A percentile compares a stretch with the other conserved stretches of the same genome.
Conservation (phyloP, 2,113 vertebrate genomes). For the Tragelaphus buxtoni region DNA sequence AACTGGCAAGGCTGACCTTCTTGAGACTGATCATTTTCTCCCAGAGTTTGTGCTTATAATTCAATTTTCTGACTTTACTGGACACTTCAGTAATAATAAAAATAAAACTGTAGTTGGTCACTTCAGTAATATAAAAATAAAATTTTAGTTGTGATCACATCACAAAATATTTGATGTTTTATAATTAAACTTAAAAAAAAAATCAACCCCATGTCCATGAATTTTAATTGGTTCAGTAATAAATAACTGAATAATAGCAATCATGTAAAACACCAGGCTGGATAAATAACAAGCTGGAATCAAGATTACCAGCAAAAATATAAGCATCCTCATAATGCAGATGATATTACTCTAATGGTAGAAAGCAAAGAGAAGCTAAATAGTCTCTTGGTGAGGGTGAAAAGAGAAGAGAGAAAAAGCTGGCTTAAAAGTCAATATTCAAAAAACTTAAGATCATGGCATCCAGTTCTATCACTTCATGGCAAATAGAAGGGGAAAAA, state of each 20-base stretch:
- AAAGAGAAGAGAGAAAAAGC: background rate
- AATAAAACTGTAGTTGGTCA: background rate
- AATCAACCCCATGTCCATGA: background rate
- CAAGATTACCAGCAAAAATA: background rate
- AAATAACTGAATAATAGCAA: background rate
- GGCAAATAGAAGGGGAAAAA: background rate
- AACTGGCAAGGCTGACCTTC: background rate
- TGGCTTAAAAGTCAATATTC: background rate
- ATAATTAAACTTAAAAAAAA: slow-evolving; percentile 19
- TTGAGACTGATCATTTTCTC: background rate
- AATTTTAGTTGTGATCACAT: background rate
- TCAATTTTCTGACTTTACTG: background rate
- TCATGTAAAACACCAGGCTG: background rate
- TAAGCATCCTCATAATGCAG: background rate
- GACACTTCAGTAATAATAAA: background rate
- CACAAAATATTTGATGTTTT: background rate
- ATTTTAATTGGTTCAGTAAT: slow-evolving; percentile 9
- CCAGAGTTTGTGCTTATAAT: background rate
- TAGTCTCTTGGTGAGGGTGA: background rate
- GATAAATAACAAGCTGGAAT: background rate
- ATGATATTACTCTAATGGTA: background rate
- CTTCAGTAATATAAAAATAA: slow-evolving; percentile 4
- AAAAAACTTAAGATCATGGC: background rate
- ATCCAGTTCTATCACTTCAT: background rate
- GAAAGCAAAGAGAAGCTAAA: background rate